Evolutionary conservation across 2,888 invertebrate genomes (phyloP), one percentile per base, ranked within the genome.

Genomic region (Dynastes tityus): DNA sequence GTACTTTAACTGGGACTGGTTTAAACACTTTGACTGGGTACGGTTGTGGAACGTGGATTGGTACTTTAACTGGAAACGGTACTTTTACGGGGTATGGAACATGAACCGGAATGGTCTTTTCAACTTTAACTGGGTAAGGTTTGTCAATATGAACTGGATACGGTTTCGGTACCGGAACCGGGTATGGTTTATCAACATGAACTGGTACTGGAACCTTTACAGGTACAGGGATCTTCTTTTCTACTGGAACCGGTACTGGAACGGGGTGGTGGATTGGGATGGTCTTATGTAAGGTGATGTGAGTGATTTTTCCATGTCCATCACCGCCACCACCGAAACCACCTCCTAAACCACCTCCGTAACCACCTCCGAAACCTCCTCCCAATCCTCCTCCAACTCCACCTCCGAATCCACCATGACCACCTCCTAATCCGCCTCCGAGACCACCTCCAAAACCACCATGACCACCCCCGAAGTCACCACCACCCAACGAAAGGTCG

Each of bases 141-240:
- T 80, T 80, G 22, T 80, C 80, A 13, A 80, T 49, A 11, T 63
- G 78, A 13, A 80, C 80, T 76, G 80, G 80, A 55, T 80, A 80
- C 45, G 80, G 80, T 80, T 80, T 78, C 9, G 80, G 80, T 11
- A 80, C 80, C 11, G 78, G 80, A 1, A 80, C 80, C 2, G 80
- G 80, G 71, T 80, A 80, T 27, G 80, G 80, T 49, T 78, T 80
- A 51, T 80, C 80, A 49, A 80, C 80, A 13, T 80, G 73, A 40
- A 80, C 80, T 8, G 78, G 78, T 63, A 78, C 49, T 37, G 80
- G 80, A 16, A 76, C 64, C 29, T 80, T 76, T 45, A 80, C 80
- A 45, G 80, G 80, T 29, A 73, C 71, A 9, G 64, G 55, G 37
- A 79, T 58, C 8, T 61, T 79, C 77, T 79, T 79, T 45, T 79